Evolutionary conservation across 2,888 invertebrate genomes (phyloP), one percentile per base, ranked within the genome.

Genomic region (Pachycephus smyrnensis): DNA sequence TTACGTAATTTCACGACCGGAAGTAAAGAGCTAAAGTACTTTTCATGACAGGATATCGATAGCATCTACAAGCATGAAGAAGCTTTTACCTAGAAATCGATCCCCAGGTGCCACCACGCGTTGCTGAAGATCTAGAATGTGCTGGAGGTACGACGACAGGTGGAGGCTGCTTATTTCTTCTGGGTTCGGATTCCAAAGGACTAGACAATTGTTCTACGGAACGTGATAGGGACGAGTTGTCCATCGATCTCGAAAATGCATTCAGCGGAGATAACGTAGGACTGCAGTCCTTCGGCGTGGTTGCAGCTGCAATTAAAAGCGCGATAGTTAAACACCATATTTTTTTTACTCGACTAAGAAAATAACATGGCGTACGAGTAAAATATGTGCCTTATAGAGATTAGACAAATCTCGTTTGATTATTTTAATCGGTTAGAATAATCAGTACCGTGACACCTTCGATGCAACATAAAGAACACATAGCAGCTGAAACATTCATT

Each of bases 91-190:
- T 94, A 1, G 97, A 97, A 91, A 98, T 98, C 87, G 97, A 97
- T 76, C 97, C 97, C 97, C 97, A 98, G 1, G 96, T 96, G 32
- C 96, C 95, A 30, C 97, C 97, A 1, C 96, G 94, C 55, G 89
- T 89, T 15, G 91, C 90, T 40, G 91, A 91, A 11, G 91, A 91
- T n/a, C 91, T 88, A 69, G 91, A 89, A 79, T 91, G 91, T 15
- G 89, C 91, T 75, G 89, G 82, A 81, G 91, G 91, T 79, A 89
- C 88, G 33, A 86, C 85, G 79, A 89, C 88, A 80, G 90, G 88
- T 81, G 84, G 84, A 73, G 91, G 90, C 76, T 89, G 90, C 79
- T 90, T 90, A 85, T 84, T 90, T 75, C 89, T 86, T 79, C 90
- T 88, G 12, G 94, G 94, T 86, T 96, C 96, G 73, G 94, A 93